Evolutionary conservation across 2,797 vertebrate species (phyloP).

Genomic region (Sebastes miniatus): DNA sequence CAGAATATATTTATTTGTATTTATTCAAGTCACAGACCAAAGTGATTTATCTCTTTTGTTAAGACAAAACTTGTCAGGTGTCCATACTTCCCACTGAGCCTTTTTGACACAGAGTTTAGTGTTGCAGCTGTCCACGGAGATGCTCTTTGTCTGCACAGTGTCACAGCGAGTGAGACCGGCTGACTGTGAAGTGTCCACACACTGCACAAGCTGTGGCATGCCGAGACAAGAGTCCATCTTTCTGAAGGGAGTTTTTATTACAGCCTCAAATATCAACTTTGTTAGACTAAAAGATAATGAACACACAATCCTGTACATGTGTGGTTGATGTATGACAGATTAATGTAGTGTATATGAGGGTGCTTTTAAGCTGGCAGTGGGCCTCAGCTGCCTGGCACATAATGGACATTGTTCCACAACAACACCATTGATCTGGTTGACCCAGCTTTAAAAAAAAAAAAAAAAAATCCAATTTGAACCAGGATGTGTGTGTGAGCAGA

Average conservation of each 20-base stretch:
- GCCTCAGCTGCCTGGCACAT: constrained; percentile 14
- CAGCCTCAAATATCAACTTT: not conserved
- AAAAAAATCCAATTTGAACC: constrained; percentile 62
- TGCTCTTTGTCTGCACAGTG: constrained; percentile 54
- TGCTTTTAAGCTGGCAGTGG: constrained; percentile 14
- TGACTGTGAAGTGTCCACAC: constrained; percentile 40
- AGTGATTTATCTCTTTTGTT: constrained; percentile 3
- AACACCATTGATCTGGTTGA: constrained; percentile 73
- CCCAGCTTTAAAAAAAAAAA: constrained; percentile 61
- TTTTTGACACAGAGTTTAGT: constrained; percentile 17
- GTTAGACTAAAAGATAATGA: not conserved
- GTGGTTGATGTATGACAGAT: not conserved
- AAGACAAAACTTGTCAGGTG: not conserved
- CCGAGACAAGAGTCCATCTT: not conserved
- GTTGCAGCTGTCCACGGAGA: constrained; percentile 39
- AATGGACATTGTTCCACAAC: constrained; percentile 59
- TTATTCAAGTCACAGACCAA: constrained; percentile 58
- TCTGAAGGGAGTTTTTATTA: not conserved
- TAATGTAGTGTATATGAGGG: not conserved
- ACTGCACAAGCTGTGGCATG: not conserved
- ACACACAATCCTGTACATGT: not conserved
- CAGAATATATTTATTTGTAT: constrained; percentile 52
- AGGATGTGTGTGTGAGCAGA: constrained; percentile 36
- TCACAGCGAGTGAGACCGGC: constrained; percentile 36
- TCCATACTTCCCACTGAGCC: not conserved